phyloP scores from a whole-genome alignment of 2,888 invertebrate genomes.

The Conistra vaccinii region DNA sequence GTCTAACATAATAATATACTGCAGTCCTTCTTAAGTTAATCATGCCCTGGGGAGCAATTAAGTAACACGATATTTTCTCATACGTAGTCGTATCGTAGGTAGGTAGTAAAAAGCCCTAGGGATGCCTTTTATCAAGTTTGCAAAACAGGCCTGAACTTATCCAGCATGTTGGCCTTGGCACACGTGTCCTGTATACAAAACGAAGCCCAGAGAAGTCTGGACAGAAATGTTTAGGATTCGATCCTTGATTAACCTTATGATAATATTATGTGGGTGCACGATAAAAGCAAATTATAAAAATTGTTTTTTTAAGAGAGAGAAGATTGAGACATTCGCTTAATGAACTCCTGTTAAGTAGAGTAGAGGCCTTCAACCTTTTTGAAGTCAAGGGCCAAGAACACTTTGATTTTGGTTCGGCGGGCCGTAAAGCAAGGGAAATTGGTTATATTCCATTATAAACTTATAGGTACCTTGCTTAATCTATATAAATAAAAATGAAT shows the following conservation, averaged over 20 bases:
- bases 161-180: not conserved
- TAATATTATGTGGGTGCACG: not conserved
- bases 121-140: conserved; percentile 23
- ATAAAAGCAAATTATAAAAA: not conserved
- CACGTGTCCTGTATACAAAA: conserved; percentile 32
- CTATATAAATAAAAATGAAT: too few relatives aligned
- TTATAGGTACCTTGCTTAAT: too few relatives aligned
- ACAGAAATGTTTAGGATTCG: not conserved
- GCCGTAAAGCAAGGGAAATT: too few relatives aligned
- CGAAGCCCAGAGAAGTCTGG: not conserved
- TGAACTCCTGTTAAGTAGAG: not conserved
- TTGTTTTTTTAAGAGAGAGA: not conserved
- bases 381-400: too few relatives aligned
- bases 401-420: too few relatives aligned
- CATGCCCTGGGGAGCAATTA: conserved; percentile 6
- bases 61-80: conserved; percentile 1
- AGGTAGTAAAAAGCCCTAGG: not conserved
- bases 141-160: conserved; percentile 10
- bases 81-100: not conserved
- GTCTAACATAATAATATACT: not conserved
- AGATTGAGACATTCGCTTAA: not conserved
- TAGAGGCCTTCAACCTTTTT: too few relatives aligned
- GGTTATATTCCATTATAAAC: too few relatives aligned
- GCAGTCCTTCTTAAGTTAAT: not conserved
- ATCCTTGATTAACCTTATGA: not conserved